Conservation (phyloP, 2,797 vertebrate species). For the Myiotriccus ornatus region DNA sequence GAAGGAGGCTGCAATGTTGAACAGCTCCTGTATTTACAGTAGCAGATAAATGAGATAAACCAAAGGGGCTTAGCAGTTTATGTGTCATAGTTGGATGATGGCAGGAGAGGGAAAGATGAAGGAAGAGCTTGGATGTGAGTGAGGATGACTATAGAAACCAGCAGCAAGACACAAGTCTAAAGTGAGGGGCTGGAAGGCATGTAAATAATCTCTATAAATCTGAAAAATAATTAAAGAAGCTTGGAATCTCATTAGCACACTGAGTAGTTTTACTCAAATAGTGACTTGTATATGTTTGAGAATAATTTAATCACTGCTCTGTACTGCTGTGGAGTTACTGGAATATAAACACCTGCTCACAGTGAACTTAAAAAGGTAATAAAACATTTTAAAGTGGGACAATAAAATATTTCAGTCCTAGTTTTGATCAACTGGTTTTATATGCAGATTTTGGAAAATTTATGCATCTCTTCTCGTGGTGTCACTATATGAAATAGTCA, state of each 20-base stretch:
- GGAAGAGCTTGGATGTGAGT: neutral
- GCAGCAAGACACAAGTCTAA: neutral
- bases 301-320: neutral
- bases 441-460: neutral
- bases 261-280: neutral
- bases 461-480: neutral
- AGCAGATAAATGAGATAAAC: neutral
- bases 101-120: neutral
- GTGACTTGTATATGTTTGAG: neutral
- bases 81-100: neutral
- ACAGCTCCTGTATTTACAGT: neutral
- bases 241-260: neutral
- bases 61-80: neutral
- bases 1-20: neutral
- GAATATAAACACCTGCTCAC: neutral
- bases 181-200: neutral
- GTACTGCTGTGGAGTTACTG: fast-evolving
- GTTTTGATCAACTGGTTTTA: neutral
- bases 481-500: neutral
- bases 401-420: neutral
- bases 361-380: neutral
- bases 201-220: neutral
- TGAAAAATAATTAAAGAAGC: neutral
- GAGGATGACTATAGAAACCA: neutral
- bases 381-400: neutral